phyloP scores from a whole-genome alignment of 2,797 vertebrate species.

The Mormyrops boulengeri region DNA sequence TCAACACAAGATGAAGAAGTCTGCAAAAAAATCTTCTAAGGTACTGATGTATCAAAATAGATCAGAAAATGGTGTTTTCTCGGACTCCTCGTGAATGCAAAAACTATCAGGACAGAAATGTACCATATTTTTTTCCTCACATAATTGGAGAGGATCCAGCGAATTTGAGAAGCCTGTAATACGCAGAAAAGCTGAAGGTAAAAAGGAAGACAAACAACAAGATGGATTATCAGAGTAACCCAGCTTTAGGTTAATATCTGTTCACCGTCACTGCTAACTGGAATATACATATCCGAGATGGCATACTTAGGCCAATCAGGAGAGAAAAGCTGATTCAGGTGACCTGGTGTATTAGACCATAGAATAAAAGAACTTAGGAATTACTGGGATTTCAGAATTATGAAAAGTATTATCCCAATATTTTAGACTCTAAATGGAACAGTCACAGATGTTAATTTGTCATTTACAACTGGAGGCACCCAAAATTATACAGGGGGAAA shows the following conservation, averaged over 20 bases:
- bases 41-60: too few species aligned
- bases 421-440: not conserved
- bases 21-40: too few species aligned
- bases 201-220: not conserved
- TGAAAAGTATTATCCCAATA: not conserved
- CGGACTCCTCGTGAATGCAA: not conserved
- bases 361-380: not conserved
- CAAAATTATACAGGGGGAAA: not conserved
- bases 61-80: not conserved
- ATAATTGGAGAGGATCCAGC: not conserved
- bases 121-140: not conserved
- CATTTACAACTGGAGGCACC: not conserved
- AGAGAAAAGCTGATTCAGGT: not conserved
- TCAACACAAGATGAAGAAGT: not conserved
- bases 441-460: not conserved
- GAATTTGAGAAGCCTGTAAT: not conserved
- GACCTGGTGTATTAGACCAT: not conserved
- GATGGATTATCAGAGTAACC: not conserved
- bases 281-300: not conserved
- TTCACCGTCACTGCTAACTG: not conserved
- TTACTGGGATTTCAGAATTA: not conserved
- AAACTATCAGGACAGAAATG: not conserved
- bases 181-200: not conserved
- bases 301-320: not conserved
- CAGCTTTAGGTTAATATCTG: not conserved